Conservation (phyloP, 2,797 vertebrate species). For the Brachyrhaphis roseni region DNA sequence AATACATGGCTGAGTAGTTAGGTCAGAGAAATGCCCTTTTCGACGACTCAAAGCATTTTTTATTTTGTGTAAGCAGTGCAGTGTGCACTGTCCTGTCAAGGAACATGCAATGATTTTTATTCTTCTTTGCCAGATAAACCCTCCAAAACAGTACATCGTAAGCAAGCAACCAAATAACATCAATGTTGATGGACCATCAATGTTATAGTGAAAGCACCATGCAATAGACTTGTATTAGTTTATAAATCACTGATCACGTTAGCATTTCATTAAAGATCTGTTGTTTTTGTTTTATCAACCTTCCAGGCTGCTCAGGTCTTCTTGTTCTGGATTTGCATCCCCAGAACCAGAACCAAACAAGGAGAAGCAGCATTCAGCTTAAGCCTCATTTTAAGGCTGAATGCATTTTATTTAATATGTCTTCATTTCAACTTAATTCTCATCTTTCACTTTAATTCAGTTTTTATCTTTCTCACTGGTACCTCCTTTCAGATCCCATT, state of each 20-base stretch:
- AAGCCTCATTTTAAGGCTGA: background rate
- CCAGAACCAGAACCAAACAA: too few relatives aligned
- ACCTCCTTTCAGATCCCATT: background rate
- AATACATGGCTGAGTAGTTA: constrained; percentile 51
- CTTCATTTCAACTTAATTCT: background rate
- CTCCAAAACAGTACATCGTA: constrained; percentile 8
- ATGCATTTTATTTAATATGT: background rate
- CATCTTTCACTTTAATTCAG: background rate
- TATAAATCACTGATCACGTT: too few relatives aligned
- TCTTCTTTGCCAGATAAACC: constrained; percentile 8
- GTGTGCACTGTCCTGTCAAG: constrained; percentile 32
- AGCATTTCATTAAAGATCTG: too few relatives aligned
- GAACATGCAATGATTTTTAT: constrained; percentile 40
- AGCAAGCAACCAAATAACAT: background rate
- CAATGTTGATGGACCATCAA: background rate
- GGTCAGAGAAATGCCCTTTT: constrained; percentile 49
- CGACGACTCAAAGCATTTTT: constrained; percentile 32
- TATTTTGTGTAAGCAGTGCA: constrained; percentile 27
- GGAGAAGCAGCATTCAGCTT: too few relatives aligned
- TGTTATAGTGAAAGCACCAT: background rate
- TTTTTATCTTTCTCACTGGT: background rate
- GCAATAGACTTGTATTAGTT: background rate
- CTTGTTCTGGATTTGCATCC: too few relatives aligned
- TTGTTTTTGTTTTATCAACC: too few relatives aligned
- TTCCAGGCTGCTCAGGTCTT: too few relatives aligned